phyloP scores from a whole-genome alignment of 2,888 invertebrate genomes.

The Alcis repandata region DNA sequence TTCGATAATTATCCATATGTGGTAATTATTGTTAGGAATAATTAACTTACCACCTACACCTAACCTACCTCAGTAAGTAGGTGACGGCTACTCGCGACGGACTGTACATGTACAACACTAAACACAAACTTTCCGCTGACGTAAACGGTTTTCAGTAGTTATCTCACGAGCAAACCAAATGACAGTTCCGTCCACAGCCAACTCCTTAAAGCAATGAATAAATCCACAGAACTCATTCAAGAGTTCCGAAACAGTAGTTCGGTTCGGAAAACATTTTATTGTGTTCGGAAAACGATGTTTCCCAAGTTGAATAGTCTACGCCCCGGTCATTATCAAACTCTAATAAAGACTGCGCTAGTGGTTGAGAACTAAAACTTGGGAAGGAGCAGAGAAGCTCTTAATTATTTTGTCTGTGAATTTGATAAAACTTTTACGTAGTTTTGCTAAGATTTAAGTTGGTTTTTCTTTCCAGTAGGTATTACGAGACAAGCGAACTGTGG shows the following conservation, averaged over 20 bases:
- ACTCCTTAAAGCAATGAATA: constrained; percentile 47
- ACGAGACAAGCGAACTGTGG: too few species aligned
- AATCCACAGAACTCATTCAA: constrained; percentile 47
- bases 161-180: constrained; percentile 34
- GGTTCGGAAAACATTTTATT: constrained; percentile 54
- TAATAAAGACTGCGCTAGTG: constrained; percentile 38
- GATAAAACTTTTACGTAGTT: not conserved
- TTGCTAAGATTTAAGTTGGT: not conserved
- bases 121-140: constrained; percentile 36
- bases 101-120: constrained; percentile 36
- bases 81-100: not conserved
- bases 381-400: constrained; percentile 5
- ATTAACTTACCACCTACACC: too few species aligned
- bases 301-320: constrained; percentile 45
- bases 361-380: constrained; percentile 20
- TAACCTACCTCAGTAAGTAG: not conserved
- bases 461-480: not conserved
- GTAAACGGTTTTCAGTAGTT: constrained; percentile 28
- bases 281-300: constrained; percentile 46
- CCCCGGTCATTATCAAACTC: constrained; percentile 46
- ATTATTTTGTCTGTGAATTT: constrained; percentile 18
- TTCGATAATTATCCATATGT: too few species aligned
- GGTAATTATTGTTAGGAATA: too few species aligned
- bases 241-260: constrained; percentile 54
- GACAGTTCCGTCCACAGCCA: constrained; percentile 36